Base-by-base conservation (phyloP, 1,140 invertebrate genomes). In the Anthonomus grandis region DNA sequence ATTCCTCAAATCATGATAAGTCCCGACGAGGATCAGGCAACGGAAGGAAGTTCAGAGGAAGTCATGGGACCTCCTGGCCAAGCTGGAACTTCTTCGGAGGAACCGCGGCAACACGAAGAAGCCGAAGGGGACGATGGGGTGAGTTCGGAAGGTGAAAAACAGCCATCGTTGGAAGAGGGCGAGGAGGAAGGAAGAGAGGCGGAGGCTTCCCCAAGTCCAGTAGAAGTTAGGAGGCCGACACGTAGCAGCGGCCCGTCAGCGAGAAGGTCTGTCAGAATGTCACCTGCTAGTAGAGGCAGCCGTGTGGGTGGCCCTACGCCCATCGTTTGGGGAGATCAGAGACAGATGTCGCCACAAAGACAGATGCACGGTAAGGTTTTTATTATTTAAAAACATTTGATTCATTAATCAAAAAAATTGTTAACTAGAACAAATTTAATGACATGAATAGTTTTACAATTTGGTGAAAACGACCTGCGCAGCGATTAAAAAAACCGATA, bases 101-200 rank as follows among this genome's bases (percentile, higher is more conserved):
- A 56, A 12, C 39, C 38, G 8, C 53, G 57, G 42, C 24, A 57
- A 10, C 55, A 64, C 34, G 59, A 66, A 59, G 42, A 53, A 9
- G 64, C 66, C 45, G 68, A 73, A 57, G 65, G 64, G 8, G 66
- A 72, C 22, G 67, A 71, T 64, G 68, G 65, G 44, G 80, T 81
- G 3, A 80, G 76, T 37, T 82, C 81, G 0, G 83, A 85, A 60
- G 79, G 79, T 37, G 83, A 85, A 63, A 84, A 85, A 57, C 71
- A 75, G 19, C 55, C 67, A 2, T 68, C 69, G 59, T 68, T 73
- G 10, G 78, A 79, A 55, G 80, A 82, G 59, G 71, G 72, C 53
- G 79, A 77, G 38, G 84, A 86, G 65, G 86, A 87, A 57, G 83
- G 83, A 8, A 78, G 83, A 19, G 86, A 87, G 66, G 84, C 83